Conservation (phyloP, 1,140 invertebrate genomes). For the Procambarus virginalis region DNA sequence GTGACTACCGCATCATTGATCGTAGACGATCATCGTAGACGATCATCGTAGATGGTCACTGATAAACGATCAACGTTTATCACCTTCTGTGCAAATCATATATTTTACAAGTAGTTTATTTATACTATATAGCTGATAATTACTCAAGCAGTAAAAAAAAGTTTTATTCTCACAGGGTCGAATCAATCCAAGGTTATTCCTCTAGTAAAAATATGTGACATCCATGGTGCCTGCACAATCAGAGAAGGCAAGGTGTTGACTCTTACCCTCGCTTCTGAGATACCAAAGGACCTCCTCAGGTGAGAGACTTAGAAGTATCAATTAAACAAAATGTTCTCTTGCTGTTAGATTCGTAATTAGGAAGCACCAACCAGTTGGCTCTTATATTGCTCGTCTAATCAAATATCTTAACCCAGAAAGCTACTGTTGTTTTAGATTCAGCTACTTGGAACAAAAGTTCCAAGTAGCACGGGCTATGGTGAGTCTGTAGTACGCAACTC, state of each 20-base stretch:
- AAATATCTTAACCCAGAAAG: too few relatives aligned
- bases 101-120: too few relatives aligned
- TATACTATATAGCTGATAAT: too few relatives aligned
- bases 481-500: too few relatives aligned
- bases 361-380: background rate
- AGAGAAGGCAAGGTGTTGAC: constrained; percentile 6
- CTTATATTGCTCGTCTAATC: background rate
- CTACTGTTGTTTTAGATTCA: too few relatives aligned
- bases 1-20: too few relatives aligned
- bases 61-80: background rate
- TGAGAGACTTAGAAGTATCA: background rate
- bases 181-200: constrained; percentile 5
- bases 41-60: too few relatives aligned
- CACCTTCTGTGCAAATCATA: background rate
- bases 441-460: too few relatives aligned
- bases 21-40: too few relatives aligned
- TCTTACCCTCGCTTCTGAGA: constrained; percentile 7
- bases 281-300: background rate
- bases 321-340: background rate
- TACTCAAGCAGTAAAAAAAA: too few relatives aligned
- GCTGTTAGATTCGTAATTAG: background rate
- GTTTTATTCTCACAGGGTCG: background rate
- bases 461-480: too few relatives aligned
- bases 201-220: constrained; percentile 34
- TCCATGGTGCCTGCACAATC: constrained; percentile 22